Evolutionary conservation across 2,113 vertebrate species (phyloP), one percentile per base, ranked within the genome.

Genomic region (Synchiropus splendidus): DNA sequence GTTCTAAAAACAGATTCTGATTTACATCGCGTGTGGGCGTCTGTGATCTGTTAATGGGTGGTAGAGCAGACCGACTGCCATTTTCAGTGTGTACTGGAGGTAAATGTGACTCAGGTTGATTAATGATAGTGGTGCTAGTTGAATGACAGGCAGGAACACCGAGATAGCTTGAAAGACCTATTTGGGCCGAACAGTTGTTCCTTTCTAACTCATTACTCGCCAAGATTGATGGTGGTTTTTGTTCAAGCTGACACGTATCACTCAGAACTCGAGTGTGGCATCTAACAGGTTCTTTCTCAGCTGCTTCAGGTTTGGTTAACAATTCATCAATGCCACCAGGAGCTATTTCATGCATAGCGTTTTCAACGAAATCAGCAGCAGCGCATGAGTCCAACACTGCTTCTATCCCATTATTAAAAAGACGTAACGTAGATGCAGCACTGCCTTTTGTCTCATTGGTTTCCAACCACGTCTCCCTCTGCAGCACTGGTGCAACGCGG

Each of bases 401-500:
- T n/a, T n/a, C n/a, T n/a, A n/a, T n/a, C n/a, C n/a, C n/a, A n/a
- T n/a, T n/a, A 27, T 8, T 27, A 27, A 8, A 27, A 27, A 8
- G 4, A 27, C 8, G 21, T 27, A 27, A 27, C 21, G 4, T 4
- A 8, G 21, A 27, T 8, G 21, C 21, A 5, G 21, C 4, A 27
- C 21, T 8, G 8, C 8, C 4, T 27, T 27, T 27, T 5, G 4
- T 27, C 21, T 27, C 21, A 27, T 8, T 27, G 21, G 21, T 8
- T 27, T 27, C 21, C 21, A 27, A 27, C 21, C 43, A 69, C 5
- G 58, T 70, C 55, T 83, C 82, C 11, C 70, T 51, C 42, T 78
- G 73, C 18, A 84, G 72, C 41, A 78, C 64, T 34, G 80, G 83
- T 45, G 81, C 77, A 31, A 46, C 49, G 44, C 68, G 69, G 44